Conservation (phyloP, 1,140 invertebrate genomes). For the Asbolus verrucosus region DNA sequence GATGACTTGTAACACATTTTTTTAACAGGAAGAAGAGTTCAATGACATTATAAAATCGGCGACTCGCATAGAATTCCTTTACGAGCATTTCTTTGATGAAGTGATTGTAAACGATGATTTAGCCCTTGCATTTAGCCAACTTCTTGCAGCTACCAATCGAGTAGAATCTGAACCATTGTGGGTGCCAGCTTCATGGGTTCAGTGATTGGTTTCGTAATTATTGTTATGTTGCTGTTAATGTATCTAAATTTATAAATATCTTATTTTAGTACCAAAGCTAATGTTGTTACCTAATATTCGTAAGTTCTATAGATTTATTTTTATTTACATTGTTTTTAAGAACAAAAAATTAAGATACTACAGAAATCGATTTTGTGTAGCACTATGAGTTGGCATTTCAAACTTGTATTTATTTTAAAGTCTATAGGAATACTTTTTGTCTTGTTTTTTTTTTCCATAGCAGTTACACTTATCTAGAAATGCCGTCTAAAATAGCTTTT, state of each 20-base stretch:
- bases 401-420: no score
- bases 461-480: no score
- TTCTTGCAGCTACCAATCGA: constrained; percentile 83
- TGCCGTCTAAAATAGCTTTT: no score
- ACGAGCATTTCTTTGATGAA: constrained; percentile 96
- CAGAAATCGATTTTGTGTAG: constrained; percentile 11
- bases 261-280: constrained; percentile 42
- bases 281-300: constrained; percentile 33
- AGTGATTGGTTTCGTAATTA: constrained; percentile 68
- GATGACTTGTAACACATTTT: constrained; percentile 16
- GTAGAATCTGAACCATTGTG: constrained; percentile 95
- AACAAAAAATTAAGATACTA: neutral
- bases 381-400: constrained; percentile 2
- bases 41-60: constrained; percentile 89
- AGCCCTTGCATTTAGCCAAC: constrained; percentile 86
- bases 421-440: no score
- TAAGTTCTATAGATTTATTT: constrained; percentile 27
- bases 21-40: constrained; percentile 91
- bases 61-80: constrained; percentile 92
- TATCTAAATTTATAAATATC: constrained; percentile 32
- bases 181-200: constrained; percentile 96
- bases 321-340: constrained; percentile 1
- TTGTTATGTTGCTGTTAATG: constrained; percentile 42
- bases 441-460: no score
- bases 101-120: constrained; percentile 93